A percentile compares a stretch with the other conserved stretches of the same genome.
These are phyloP conservation scores for Mormyrus proboscirostris DNA, from an alignment of 2,797 vertebrate species.

Conservation along the genomic window DNA sequence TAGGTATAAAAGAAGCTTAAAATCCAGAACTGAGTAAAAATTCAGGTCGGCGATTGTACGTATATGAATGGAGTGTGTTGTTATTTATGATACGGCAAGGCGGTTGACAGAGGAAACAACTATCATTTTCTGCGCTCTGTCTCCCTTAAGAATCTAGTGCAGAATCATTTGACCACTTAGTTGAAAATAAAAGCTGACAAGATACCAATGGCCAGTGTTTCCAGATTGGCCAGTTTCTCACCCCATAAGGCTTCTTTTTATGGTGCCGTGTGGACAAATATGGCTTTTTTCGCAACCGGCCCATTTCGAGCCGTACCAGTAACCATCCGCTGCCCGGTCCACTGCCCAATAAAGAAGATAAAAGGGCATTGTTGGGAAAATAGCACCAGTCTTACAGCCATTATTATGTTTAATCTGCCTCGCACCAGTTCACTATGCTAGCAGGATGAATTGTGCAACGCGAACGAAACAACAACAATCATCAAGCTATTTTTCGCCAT, in stretches of 20 bases:
- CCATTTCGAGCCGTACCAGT: background rate
- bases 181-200: background rate
- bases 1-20: background rate
- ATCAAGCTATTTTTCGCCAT: background rate
- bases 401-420: slow-evolving; percentile 8
- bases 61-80: background rate
- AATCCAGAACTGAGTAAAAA: background rate
- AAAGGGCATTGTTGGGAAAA: background rate
- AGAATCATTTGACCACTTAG: slow-evolving; percentile 11
- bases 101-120: background rate
- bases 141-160: slow-evolving; percentile 64
- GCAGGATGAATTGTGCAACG: background rate
- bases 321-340: background rate
- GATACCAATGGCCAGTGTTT: background rate
- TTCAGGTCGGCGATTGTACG: background rate
- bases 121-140: background rate
- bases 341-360: background rate
- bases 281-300: background rate
- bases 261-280: background rate
- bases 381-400: background rate
- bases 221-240: background rate
- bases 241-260: background rate
- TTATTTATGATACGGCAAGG: background rate
- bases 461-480: background rate
- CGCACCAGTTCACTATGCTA: background rate